Base-by-base conservation (phyloP, 2,888 invertebrate genomes). In the Sturmia bella region DNA sequence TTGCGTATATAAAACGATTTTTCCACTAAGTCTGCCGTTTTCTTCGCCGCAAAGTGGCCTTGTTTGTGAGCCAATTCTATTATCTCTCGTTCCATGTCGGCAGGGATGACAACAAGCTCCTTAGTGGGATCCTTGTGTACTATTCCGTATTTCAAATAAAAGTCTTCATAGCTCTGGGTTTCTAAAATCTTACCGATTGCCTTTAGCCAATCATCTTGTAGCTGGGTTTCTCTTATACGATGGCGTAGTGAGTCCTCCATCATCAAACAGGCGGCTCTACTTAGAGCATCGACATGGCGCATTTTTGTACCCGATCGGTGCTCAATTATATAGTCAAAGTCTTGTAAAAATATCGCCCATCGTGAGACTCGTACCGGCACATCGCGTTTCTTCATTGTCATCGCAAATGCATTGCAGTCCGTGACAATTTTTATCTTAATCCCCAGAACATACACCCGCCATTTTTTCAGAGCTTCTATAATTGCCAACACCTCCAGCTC, bases 331-430 rank as follows among this genome's bases (percentile, higher is more conserved):
- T 9, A 50, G 2, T 54, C 54, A 6, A 27, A 27, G 0, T 56
- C 12, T 17, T 56, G 56, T 0, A 56, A 12, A 12, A 32, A 32
- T 11, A 56, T 1, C 0, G 56, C 32, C 17, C 37, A 56, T 9
- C 17, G 15, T 0, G 39, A 39, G 0, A 61, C 43, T 39, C 43
- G 13, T 0, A 15, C 9, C 1, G 59, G 39, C 0, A 41, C 21
- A 2, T 57, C 57, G 2, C 6, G n/a, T 5, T 59, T 41, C 1
- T 4, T 11, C 19, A 59, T 41, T 3, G 41, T 59, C 59, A 59
- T 21, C 11, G 21, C n/a, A 7, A 61, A 45, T 5, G 61, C 48
- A 7, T 48, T 63, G 19, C 48, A 63, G n/a, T 48, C 63, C 0
- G 32, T 48, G 2, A 32, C 17, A 0, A 48, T 48, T 11, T 63